Percentiles rank a stretch among this genome's conserved stretches.
phyloP scores from a whole-genome alignment of 2,113 vertebrate species.

The Gambusia holbrooki region DNA sequence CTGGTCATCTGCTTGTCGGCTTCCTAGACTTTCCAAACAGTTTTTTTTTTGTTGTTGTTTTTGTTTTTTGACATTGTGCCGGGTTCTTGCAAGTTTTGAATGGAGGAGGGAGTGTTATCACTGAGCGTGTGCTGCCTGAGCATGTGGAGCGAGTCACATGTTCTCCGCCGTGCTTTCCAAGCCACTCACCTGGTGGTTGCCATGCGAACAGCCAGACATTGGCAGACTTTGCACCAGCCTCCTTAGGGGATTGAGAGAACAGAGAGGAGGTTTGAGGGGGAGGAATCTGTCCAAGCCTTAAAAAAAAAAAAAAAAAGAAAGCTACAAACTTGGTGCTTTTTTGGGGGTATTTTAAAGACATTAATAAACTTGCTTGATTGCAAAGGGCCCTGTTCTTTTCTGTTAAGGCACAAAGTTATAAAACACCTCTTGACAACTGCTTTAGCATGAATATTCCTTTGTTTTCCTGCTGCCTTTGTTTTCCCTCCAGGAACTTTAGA shows the following conservation, averaged over 20 bases:
- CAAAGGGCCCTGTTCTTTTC: slow-evolving; percentile 15
- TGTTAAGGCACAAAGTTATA: slow-evolving; percentile 28
- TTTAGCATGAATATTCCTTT: slow-evolving; percentile 49
- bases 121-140: slow-evolving; percentile 61
- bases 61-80: slow-evolving; percentile 46
- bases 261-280: slow-evolving; percentile 66
- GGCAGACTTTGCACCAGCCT: slow-evolving; percentile 80
- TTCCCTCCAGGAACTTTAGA: slow-evolving; percentile 38
- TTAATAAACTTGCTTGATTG: slow-evolving; percentile 33
- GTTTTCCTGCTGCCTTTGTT: slow-evolving; percentile 29
- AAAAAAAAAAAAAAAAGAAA: slow-evolving; percentile 13
- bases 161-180: slow-evolving; percentile 67
- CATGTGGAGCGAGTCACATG: slow-evolving; percentile 71
- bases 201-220: slow-evolving; percentile 83
- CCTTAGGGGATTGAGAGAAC: slow-evolving; percentile 68
- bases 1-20: slow-evolving; percentile 65
- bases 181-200: slow-evolving; percentile 84
- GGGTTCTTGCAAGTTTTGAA: slow-evolving; percentile 57
- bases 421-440: slow-evolving; percentile 53
- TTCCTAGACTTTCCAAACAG: slow-evolving; percentile 41
- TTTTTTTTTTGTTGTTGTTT: slow-evolving; percentile 30
- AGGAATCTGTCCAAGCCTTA: slow-evolving; percentile 49
- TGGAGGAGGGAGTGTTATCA: slow-evolving; percentile 53
- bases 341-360: slow-evolving; percentile 27
- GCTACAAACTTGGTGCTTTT: slow-evolving; percentile 31